These are phyloP conservation scores for Drosophila kokeensis DNA, from an alignment of 2,888 invertebrate species.

Conservation along the genomic window DNA sequence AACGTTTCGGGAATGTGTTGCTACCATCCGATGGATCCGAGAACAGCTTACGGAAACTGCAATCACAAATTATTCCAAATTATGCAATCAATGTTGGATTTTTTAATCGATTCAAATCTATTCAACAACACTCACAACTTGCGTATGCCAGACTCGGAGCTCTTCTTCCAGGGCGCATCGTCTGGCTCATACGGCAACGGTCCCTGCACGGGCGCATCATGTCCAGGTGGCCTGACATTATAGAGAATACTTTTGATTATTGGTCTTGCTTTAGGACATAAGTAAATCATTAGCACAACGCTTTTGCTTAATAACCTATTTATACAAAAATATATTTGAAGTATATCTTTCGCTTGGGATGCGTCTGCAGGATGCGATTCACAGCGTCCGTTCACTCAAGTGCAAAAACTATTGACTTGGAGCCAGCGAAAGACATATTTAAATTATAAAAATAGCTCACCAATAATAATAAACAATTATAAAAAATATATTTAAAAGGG, in stretches of 20 bases:
- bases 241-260: neutral
- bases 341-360: neutral
- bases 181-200: conserved; percentile 98
- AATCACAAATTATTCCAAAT: conserved; percentile 55
- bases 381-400: too few relatives aligned
- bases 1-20: conserved; percentile 91
- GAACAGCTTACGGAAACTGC: conserved; percentile 95
- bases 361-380: neutral
- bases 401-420: neutral
- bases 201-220: conserved; percentile 97
- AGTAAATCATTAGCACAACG: neutral
- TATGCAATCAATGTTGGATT: neutral
- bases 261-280: neutral
- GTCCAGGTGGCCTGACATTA: conserved; percentile 86
- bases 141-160: conserved; percentile 92
- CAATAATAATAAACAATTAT: neutral
- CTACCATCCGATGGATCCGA: conserved; percentile 87
- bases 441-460: neutral
- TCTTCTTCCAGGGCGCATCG: conserved; percentile 97
- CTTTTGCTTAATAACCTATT: neutral
- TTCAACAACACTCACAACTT: conserved; percentile 90
- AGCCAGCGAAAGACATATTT: neutral
- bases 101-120: neutral
- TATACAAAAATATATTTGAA: neutral
- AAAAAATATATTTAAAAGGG: neutral